A percentile compares a stretch with the other conserved stretches of the same genome.
These are phyloP conservation scores for Plectrocnemia conspersa DNA, from an alignment of 1,140 invertebrate genomes.

Conservation along the genomic window DNA sequence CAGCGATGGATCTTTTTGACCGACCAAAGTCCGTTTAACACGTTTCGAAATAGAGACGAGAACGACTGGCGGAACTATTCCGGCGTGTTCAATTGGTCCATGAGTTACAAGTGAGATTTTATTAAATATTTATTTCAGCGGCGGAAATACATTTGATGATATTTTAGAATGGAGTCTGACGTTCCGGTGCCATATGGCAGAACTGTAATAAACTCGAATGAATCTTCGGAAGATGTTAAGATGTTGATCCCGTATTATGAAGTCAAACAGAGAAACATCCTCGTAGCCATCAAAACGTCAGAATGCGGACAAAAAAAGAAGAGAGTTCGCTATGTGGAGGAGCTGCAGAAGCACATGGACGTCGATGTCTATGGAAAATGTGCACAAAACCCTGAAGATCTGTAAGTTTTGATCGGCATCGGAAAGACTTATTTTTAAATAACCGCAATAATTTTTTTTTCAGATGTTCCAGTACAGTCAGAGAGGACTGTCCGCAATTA, in stretches of 20 bases:
- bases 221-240: background rate
- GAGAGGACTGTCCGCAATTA: constrained; percentile 49
- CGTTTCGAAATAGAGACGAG: constrained; percentile 42
- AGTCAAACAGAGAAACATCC: constrained; percentile 41
- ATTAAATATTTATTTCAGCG: constrained; percentile 3
- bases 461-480: constrained; percentile 54
- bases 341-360: constrained; percentile 52
- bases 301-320: constrained; percentile 54
- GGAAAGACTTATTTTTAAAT: constrained; percentile 1
- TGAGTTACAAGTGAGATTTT: constrained; percentile 42
- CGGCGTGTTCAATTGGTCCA: constrained; percentile 59
- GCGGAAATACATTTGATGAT: background rate
- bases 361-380: constrained; percentile 60
- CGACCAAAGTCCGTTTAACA: constrained; percentile 57
- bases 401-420: constrained; percentile 18
- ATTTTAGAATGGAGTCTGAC: constrained; percentile 54
- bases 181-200: constrained; percentile 61
- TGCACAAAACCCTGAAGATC: constrained; percentile 34
- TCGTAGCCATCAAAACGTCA: constrained; percentile 55
- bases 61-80: constrained; percentile 46
- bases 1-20: constrained; percentile 61
- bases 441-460: no score
- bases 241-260: constrained; percentile 19
- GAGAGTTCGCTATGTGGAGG: constrained; percentile 54
- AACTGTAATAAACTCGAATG: constrained; percentile 39